Conservation (phyloP, 2,797 vertebrate species). For the Zenarchopterus dispar region DNA sequence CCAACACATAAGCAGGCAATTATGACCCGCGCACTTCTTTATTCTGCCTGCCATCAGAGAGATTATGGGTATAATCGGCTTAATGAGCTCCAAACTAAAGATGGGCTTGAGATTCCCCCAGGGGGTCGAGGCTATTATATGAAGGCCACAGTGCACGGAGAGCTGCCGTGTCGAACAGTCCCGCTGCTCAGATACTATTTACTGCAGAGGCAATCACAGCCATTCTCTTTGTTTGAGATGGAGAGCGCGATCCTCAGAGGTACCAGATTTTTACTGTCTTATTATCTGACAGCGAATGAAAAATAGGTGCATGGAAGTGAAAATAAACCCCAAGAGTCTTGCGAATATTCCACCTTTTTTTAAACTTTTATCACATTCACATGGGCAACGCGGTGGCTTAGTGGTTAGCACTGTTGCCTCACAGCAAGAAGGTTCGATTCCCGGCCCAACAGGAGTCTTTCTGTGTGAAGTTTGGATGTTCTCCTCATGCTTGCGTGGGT, state of each 20-base stretch:
- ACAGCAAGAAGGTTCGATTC: too few species aligned
- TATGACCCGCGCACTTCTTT: slow-evolving; percentile 59
- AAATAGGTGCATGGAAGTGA: not conserved
- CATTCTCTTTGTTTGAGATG: slow-evolving; percentile 18
- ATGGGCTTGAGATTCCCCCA: slow-evolving; percentile 66
- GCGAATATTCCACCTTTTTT: not conserved
- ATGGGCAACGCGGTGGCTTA: too few species aligned
- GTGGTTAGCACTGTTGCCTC: too few species aligned
- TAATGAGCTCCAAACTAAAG: slow-evolving; percentile 74
- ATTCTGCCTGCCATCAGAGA: slow-evolving; percentile 63
- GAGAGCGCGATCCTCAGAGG: slow-evolving; percentile 16
- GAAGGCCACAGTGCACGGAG: slow-evolving; percentile 57
- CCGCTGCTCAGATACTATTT: slow-evolving; percentile 55
- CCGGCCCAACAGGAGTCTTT: too few species aligned
- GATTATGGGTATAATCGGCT: slow-evolving; percentile 73
- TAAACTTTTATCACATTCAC: too few species aligned
- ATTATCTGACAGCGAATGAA: not conserved
- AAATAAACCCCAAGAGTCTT: not conserved
- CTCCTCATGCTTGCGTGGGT: too few species aligned
- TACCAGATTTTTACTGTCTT: slow-evolving; percentile 16
- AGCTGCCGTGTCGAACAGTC: slow-evolving; percentile 53
- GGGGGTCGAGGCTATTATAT: slow-evolving; percentile 52
- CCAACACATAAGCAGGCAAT: slow-evolving; percentile 66
- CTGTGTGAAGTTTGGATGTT: too few species aligned
- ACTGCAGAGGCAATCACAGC: slow-evolving; percentile 35